A percentile compares a stretch with the other conserved stretches of the same genome.
Evolutionary conservation across 2,888 invertebrate genomes (phyloP).

Genomic region (Tachina fera): DNA sequence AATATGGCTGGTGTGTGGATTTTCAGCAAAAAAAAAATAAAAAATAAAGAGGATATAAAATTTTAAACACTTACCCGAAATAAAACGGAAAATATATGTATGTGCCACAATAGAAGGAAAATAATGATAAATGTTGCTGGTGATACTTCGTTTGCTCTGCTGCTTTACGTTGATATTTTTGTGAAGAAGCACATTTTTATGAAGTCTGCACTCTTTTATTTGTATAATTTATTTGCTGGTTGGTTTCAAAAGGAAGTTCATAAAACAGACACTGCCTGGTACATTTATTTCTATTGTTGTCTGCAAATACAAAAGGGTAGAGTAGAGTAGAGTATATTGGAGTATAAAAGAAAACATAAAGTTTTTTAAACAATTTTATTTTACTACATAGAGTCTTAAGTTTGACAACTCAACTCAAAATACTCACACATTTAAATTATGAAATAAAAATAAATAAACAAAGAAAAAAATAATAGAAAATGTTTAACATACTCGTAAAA

Average conservation of each 20-base stretch:
- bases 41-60: no score
- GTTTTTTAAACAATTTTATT: slow-evolving; percentile 11
- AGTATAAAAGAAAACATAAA: not conserved
- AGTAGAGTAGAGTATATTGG: not conserved
- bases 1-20: no score
- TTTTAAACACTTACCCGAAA: not conserved
- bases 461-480: not conserved
- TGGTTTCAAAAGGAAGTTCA: slow-evolving; percentile 29
- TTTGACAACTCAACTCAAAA: not conserved
- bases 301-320: slow-evolving; percentile 42
- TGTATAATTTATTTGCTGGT: not conserved
- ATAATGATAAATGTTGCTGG: slow-evolving; percentile 43
- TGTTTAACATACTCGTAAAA: not conserved
- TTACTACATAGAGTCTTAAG: not conserved
- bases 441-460: not conserved
- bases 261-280: slow-evolving; percentile 45
- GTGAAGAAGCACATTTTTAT: not conserved
- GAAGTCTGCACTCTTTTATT: not conserved
- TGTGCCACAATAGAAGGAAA: slow-evolving; percentile 37
- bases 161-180: slow-evolving; percentile 3
- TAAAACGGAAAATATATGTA: slow-evolving; percentile 2
- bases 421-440: slow-evolving; percentile 4
- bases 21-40: no score
- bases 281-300: slow-evolving; percentile 16
- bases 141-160: not conserved